phyloP scores from a whole-genome alignment of 2,797 vertebrate species.

The Luscinia luscinia region DNA sequence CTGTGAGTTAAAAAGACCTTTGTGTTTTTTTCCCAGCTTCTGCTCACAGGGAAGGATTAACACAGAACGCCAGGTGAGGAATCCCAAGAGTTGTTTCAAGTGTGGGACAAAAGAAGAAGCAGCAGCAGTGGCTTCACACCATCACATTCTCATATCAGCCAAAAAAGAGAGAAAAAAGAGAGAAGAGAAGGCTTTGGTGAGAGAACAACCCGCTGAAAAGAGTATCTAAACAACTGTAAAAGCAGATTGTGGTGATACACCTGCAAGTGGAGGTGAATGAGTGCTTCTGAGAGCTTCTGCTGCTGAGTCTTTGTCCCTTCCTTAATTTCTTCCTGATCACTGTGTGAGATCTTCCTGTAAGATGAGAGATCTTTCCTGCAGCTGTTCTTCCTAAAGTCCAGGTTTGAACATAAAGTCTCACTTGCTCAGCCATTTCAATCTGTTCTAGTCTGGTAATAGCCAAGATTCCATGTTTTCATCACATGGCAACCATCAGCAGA shows the following conservation, averaged over 20 bases:
- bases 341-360: slow-evolving; percentile 21
- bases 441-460: neutral
- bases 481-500: slow-evolving; percentile 6
- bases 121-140: slow-evolving; percentile 22
- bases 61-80: slow-evolving; percentile 21
- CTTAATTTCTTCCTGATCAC: slow-evolving; percentile 10
- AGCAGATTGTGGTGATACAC: neutral
- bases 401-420: neutral
- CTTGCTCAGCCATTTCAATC: slow-evolving; percentile 16
- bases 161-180: slow-evolving; percentile 9
- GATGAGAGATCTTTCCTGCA: slow-evolving; percentile 40
- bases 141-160: slow-evolving; percentile 27
- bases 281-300: slow-evolving; percentile 13
- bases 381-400: slow-evolving; percentile 46
- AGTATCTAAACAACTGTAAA: neutral
- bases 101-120: neutral
- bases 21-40: slow-evolving; percentile 61
- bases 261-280: neutral
- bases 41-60: slow-evolving; percentile 51
- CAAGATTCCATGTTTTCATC: slow-evolving; percentile 20
- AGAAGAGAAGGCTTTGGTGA: slow-evolving; percentile 38
- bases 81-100: neutral
- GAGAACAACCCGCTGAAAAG: neutral
- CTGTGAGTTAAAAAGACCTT: neutral
- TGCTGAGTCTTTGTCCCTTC: slow-evolving; percentile 18